Percentiles rank a stretch among this genome's conserved stretches.
Evolutionary conservation across 2,888 invertebrate genomes (phyloP).

Genomic region (Acrobasis suavella): DNA sequence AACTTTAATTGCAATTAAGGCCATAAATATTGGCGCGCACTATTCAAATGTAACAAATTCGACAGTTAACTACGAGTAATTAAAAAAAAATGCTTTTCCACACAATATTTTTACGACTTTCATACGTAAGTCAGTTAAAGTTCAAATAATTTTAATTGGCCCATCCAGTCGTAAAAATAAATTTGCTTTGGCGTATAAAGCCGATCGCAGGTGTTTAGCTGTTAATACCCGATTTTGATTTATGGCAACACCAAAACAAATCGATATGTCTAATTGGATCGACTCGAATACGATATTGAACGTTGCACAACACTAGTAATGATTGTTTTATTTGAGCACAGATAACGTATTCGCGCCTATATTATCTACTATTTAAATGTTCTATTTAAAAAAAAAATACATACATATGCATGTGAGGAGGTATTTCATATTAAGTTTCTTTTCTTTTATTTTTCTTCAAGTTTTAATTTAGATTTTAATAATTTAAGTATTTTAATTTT

Average conservation of each 20-base stretch:
- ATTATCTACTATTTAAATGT: no score
- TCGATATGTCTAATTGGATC: conserved; percentile 66
- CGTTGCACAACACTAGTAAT: conserved; percentile 47
- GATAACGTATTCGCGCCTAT: neutral
- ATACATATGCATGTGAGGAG: no score
- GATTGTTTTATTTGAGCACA: no score
- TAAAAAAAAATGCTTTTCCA: conserved; percentile 22
- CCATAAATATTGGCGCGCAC: conserved; percentile 18
- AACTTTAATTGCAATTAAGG: conserved; percentile 15
- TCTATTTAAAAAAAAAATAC: no score
- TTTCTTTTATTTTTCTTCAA: no score
- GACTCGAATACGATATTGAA: conserved; percentile 44
- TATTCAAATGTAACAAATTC: conserved; percentile 9
- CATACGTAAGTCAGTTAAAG: conserved; percentile 22
- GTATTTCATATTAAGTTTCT: no score
- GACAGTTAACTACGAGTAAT: conserved; percentile 7
- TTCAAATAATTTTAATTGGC: conserved; percentile 21
- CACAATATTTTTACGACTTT: conserved; percentile 20
- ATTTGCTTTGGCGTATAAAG: conserved; percentile 24
- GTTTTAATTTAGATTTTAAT: no score
- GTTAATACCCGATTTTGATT: conserved; percentile 54
- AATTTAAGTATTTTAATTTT: no score
- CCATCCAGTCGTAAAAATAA: conserved; percentile 18
- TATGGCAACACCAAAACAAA: conserved; percentile 70
- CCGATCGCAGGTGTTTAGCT: conserved; percentile 47